Evolutionary conservation across 2,797 vertebrate species (phyloP), one percentile per base, ranked within the genome.

Genomic region (Rhinatrema bivittatum): DNA sequence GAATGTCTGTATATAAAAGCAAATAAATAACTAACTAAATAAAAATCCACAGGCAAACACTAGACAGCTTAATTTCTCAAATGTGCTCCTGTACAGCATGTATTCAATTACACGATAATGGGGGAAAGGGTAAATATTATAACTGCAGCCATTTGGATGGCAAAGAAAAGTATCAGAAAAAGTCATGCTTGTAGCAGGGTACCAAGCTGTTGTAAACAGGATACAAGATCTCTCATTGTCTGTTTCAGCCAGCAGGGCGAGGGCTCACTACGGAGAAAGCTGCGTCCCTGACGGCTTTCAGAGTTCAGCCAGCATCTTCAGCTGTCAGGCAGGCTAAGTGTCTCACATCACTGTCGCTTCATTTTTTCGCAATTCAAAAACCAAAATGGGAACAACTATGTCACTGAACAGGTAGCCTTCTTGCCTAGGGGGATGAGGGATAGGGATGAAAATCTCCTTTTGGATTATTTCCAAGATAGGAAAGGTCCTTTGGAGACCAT

Each of bases 41-140:
- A n/a, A 30, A 39, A 36, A 50, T 50, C 45, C 40, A 44, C 31
- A 58, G 56, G 57, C 44, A 60, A 64, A 56, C 43, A 40, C 22
- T 62, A 46, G 16, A 46, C 54, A 30, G 19, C 36, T 20, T 25
- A 37, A 7, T 5, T 5, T 11, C 31, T 7, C 17, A 25, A 12
- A 12, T 6, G 12, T 2, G 1, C 4, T 2, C 36, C n/a, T n/a
- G 30, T 33, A 10, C 7, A 5, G 11, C 16, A 30, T 10, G 5
- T 0, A 0, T 6, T n/a, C n/a, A n/a, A n/a, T n/a, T n/a, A n/a
- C n/a, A n/a, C n/a, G n/a, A 8, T 22, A n/a, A 6, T 13, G 42
- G 18, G 22, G n/a, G 23, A 10, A 5, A 38, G 8, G 5, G 12
- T n/a, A 20, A 29, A 35, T 14, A 16, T 7, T 5, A 0, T 1